Conservation (phyloP, 2,797 vertebrate genomes). For the Sarcoramphus papa region DNA sequence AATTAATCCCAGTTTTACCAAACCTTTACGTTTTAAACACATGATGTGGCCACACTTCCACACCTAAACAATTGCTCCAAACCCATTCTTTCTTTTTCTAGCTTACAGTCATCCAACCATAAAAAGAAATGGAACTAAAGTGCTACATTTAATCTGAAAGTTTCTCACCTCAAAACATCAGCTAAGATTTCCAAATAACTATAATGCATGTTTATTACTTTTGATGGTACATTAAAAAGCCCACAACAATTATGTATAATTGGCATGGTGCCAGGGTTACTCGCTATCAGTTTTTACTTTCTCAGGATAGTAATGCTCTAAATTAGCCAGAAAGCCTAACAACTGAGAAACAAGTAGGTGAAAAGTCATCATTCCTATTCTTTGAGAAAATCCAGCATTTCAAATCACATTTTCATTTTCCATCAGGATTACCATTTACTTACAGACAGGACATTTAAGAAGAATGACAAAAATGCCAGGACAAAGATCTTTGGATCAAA, state of each 20-base stretch:
- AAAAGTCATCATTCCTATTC: background rate
- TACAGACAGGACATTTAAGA: background rate
- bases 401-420: background rate
- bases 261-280: background rate
- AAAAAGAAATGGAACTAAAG: background rate
- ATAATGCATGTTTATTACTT: background rate
- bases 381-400: background rate
- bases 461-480: background rate
- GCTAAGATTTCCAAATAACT: background rate
- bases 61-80: background rate
- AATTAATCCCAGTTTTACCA: background rate
- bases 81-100: background rate
- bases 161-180: background rate
- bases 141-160: background rate
- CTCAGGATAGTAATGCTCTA: background rate
- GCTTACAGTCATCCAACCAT: background rate
- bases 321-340: background rate
- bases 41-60: background rate
- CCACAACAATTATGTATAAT: background rate
- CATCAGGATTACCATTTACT: background rate
- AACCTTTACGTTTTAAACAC: background rate
- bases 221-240: background rate
- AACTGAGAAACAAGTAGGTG: background rate
- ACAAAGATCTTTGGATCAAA: background rate
- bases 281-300: background rate